phyloP scores from a whole-genome alignment of 2,113 vertebrate genomes.

The Myrmophylax atrothorax region DNA sequence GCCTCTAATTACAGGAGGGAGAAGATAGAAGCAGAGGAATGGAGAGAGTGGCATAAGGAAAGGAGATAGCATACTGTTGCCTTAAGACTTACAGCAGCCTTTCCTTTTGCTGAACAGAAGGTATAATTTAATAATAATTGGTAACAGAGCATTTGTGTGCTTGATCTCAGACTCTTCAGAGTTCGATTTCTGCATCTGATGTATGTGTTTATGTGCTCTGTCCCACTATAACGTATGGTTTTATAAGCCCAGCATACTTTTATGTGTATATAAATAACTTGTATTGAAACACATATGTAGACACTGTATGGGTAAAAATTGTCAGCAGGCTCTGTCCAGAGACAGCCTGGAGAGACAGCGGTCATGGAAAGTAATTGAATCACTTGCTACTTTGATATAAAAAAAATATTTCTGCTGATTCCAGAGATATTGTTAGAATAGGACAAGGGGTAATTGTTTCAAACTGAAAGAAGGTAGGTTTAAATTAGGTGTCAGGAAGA shows the following conservation, averaged over 20 bases:
- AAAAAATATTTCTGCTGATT: not conserved
- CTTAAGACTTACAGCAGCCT: not conserved
- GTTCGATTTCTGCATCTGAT: not conserved
- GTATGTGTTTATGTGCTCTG: not conserved
- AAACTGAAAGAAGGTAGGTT: not conserved
- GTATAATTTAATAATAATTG: not conserved
- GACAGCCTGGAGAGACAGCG: not conserved
- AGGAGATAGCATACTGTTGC: not conserved
- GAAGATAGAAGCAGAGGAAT: not conserved
- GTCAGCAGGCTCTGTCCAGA: not conserved
- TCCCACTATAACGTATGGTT: not conserved
- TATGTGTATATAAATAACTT: not conserved
- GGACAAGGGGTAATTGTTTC: not conserved
- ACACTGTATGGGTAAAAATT: not conserved
- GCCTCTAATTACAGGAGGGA: not conserved
- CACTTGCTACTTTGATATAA: not conserved
- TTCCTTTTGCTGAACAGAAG: not conserved
- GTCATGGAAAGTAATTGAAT: not conserved
- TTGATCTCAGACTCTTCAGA: not conserved
- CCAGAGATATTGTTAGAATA: not conserved
- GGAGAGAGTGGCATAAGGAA: not conserved
- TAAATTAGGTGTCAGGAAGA: not conserved
- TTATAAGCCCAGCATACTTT: not conserved
- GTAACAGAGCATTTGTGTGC: not conserved
- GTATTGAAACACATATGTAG: not conserved